A percentile compares a stretch with the other conserved stretches of the same genome.
These are phyloP conservation scores for Etia nguti DNA, from an alignment of 2,113 vertebrate genomes.

Conservation along the genomic window DNA sequence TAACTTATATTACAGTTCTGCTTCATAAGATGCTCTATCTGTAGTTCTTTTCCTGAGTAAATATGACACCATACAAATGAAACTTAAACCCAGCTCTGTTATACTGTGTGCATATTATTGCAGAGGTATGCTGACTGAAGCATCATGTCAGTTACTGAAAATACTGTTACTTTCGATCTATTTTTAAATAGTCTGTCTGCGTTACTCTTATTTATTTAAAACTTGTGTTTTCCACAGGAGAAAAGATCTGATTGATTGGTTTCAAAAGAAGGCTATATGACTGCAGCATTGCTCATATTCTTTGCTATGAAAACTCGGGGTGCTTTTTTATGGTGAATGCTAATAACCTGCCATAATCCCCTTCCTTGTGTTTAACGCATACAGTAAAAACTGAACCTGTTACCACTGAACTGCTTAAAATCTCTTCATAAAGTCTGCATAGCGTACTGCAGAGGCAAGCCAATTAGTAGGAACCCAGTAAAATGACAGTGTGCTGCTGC, in stretches of 20 bases:
- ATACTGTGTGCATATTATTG: not conserved
- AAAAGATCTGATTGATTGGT: not conserved
- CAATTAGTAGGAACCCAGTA: conserved; percentile 25
- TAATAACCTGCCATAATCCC: not conserved
- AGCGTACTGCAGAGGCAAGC: not conserved
- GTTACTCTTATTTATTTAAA: not conserved
- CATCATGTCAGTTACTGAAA: not conserved
- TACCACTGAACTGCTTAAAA: not conserved
- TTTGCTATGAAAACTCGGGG: not conserved
- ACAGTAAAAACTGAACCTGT: not conserved
- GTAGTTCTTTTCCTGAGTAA: not conserved
- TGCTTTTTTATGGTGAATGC: not conserved
- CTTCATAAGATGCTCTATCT: not conserved
- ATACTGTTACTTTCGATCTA: not conserved
- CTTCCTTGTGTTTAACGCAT: not conserved
- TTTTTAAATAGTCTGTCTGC: not conserved
- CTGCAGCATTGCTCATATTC: not conserved
- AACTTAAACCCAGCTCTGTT: not conserved
- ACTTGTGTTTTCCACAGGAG: not conserved
- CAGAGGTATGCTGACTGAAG: not conserved
- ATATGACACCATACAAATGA: not conserved
- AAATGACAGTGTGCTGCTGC: conserved; percentile 22
- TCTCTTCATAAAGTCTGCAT: not conserved
- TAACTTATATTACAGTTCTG: not conserved
- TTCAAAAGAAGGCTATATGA: not conserved